Percentiles rank a stretch among this genome's conserved stretches.
Evolutionary conservation across 2,113 vertebrate genomes (phyloP).

Genomic region (Passer domesticus): DNA sequence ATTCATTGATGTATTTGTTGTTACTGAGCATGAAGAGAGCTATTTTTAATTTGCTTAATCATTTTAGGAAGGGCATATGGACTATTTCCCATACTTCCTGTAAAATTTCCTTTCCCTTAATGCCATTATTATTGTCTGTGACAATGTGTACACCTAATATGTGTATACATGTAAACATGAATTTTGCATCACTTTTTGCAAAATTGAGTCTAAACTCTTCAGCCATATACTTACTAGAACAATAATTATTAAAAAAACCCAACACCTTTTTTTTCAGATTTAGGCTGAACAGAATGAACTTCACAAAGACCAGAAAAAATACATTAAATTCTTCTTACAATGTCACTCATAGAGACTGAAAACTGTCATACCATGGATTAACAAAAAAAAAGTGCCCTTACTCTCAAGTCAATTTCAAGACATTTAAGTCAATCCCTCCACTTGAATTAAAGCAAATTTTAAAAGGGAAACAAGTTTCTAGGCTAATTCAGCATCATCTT

Average conservation of each 20-base stretch:
- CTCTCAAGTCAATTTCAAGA: neutral
- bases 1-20: neutral
- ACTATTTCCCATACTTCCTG: neutral
- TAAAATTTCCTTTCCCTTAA: neutral
- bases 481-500: neutral
- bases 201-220: neutral
- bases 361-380: neutral
- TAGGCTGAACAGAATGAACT: neutral
- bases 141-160: neutral
- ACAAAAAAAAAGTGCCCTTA: neutral
- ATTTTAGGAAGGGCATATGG: neutral
- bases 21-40: neutral
- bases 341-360: neutral
- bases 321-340: too few species aligned
- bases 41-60: neutral
- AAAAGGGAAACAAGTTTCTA: neutral
- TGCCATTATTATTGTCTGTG: neutral
- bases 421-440: neutral
- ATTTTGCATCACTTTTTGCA: neutral
- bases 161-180: neutral
- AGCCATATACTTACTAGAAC: neutral
- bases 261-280: neutral
- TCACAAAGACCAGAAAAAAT: neutral
- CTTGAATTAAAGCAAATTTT: neutral
- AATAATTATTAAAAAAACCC: neutral